These are phyloP conservation scores for Phrynosoma blainvillii DNA, from an alignment of 2,113 vertebrate species.

Conservation along the genomic window DNA sequence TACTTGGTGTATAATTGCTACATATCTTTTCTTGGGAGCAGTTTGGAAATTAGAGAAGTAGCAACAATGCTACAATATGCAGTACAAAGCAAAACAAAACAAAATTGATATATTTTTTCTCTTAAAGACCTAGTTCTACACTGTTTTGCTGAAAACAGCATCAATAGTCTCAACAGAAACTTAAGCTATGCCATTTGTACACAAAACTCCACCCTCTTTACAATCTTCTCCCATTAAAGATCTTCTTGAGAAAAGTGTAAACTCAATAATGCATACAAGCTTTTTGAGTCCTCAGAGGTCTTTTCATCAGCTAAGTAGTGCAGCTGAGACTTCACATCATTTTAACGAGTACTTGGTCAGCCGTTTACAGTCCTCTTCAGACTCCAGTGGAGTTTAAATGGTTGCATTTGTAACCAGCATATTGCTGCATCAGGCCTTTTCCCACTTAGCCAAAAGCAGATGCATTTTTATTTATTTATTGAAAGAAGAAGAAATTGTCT, in stretches of 20 bases:
- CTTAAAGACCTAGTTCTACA: slow-evolving; percentile 21
- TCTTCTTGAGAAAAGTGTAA: neutral
- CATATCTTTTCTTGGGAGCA: slow-evolving; percentile 55
- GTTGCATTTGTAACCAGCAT: slow-evolving; percentile 23
- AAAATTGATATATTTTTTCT: slow-evolving; percentile 1
- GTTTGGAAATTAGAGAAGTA: slow-evolving; percentile 60
- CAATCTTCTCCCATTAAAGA: neutral
- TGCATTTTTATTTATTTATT: neutral
- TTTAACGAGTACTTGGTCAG: neutral
- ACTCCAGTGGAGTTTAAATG: neutral
- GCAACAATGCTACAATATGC: slow-evolving; percentile 23
- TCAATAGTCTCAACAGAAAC: neutral
- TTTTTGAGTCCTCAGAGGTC: slow-evolving; percentile 33
- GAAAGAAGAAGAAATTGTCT: neutral
- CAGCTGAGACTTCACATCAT: slow-evolving; percentile 5
- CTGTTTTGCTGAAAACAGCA: neutral
- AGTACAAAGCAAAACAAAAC: slow-evolving; percentile 36
- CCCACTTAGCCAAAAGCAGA: neutral
- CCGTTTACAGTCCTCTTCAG: slow-evolving; percentile 24
- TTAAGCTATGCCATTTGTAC: neutral
- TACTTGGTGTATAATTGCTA: slow-evolving; percentile 61
- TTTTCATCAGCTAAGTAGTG: slow-evolving; percentile 30
- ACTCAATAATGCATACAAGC: neutral
- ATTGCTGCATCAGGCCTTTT: neutral
- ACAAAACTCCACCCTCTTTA: neutral